These are phyloP conservation scores for Salvator merianae DNA, from an alignment of 2,113 vertebrate genomes.

Conservation along the genomic window DNA sequence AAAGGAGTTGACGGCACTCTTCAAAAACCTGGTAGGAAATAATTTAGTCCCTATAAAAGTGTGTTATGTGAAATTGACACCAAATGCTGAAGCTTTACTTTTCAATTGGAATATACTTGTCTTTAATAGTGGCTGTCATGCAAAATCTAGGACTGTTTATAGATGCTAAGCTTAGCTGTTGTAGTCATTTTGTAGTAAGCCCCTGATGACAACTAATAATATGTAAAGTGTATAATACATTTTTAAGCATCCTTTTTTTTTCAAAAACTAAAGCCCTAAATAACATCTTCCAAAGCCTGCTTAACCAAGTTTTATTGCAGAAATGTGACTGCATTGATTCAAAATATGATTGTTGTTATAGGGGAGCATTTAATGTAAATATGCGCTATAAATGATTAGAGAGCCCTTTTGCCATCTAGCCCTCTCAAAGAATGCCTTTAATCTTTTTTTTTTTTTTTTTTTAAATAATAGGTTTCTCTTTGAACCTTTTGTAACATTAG, in stretches of 20 bases:
- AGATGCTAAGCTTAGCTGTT: background rate
- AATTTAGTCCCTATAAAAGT: background rate
- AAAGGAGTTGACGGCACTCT: conserved; percentile 97
- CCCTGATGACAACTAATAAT: background rate
- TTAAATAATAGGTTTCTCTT: conserved; percentile 4
- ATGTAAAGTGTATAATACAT: background rate
- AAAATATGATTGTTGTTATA: background rate
- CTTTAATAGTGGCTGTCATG: background rate
- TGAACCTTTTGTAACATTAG: conserved; percentile 8
- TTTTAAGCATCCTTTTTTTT: background rate
- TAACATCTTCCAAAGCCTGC: background rate
- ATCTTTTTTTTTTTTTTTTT: background rate
- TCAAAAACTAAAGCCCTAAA: background rate
- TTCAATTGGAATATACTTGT: conserved; percentile 1
- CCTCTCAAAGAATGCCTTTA: background rate
- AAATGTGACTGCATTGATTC: background rate
- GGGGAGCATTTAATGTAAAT: background rate
- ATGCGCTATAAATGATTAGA: conserved; percentile 1
- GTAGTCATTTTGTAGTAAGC: background rate
- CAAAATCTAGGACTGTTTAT: conserved; percentile 4
- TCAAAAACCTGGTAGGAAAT: conserved; percentile 95
- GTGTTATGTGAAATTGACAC: conserved; percentile 12
- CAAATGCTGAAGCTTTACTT: background rate
- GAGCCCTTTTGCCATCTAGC: conserved; percentile 11
- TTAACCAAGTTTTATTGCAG: background rate